Evolutionary conservation across 2,888 invertebrate species (phyloP), one percentile per base, ranked within the genome.

Genomic region (Patella ulyssiponensis): DNA sequence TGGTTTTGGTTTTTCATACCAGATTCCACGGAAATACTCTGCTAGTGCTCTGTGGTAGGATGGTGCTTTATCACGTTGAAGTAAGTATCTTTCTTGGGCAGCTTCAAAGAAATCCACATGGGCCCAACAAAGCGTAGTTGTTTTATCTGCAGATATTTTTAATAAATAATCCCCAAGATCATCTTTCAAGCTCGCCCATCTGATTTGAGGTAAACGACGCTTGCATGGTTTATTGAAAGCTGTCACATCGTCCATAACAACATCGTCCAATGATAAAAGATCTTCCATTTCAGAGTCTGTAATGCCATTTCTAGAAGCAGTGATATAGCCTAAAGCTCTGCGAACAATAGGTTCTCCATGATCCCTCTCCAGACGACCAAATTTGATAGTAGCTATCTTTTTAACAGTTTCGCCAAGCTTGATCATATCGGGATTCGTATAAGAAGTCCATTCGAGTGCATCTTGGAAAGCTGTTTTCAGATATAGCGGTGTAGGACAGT

Each of bases 261-360:
- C 84, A 15, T 89, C 91, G 77, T 92, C 92, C 56, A 92, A 85
- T 3, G 92, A 91, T 33, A 92, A 83, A 3, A 92, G 81, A 77
- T 92, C 96, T 86, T 95, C 92, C 91, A 96, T 95, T 93, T 97
- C 97, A 5, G 95, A 95, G 88, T 96, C 96, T 27, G 95, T 94
- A 71, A 97, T 93, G 2, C 97, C 97, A 89, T 95, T 94, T 76
- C 95, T 94, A 11, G 96, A 94, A 3, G 95, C 94, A 0, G 95
- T 94, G 78, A 96, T 92, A 80, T 96, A 93, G 2, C 96, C 94
- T 58, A 96, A 92, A 75, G 96, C 94, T 78, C 91, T 81, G 9
- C 89, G 79, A 0, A 88, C 89, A 33, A 91, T 77, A 2, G 87
- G 77, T 75, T 91, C 91, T 0, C 91, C 90, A 74, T 88, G 86